Conservation (phyloP, 1,140 invertebrate species). For the Brachionus calyciflorus region DNA sequence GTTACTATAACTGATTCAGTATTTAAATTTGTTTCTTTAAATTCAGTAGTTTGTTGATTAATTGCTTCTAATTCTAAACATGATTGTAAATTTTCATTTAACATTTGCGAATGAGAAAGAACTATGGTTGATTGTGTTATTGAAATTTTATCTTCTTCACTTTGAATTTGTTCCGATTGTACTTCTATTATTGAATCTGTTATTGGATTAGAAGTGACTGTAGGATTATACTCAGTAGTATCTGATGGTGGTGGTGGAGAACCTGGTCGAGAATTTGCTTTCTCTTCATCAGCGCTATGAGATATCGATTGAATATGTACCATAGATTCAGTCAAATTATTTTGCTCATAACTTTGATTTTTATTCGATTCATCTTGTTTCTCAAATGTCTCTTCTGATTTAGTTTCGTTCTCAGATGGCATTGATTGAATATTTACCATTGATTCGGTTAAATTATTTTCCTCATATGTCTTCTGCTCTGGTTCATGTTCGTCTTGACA, state of each 20-base stretch:
- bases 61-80: not conserved
- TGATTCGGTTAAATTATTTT: conserved; percentile 15
- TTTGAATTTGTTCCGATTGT: not conserved
- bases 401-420: not conserved
- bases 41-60: not conserved
- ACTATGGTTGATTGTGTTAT: conserved; percentile 34
- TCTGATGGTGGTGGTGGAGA: conserved; percentile 20
- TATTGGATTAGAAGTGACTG: too few species aligned
- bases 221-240: not conserved
- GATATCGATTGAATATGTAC: not conserved
- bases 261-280: not conserved
- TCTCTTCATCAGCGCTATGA: not conserved
- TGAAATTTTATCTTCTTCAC: not conserved
- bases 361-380: not conserved
- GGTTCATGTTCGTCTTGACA: not conserved
- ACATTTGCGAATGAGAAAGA: conserved; percentile 8
- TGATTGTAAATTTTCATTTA: conserved; percentile 8
- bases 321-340: conserved; percentile 8
- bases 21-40: not conserved
- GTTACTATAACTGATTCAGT: conserved; percentile 35
- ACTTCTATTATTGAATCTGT: not conserved
- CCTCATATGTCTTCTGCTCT: conserved; percentile 4
- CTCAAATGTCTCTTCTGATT: not conserved
- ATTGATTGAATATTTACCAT: conserved; percentile 4
- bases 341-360: not conserved